These are phyloP conservation scores for Trinorchestia longiramus DNA, from an alignment of 1,140 invertebrate genomes.

Conservation along the genomic window DNA sequence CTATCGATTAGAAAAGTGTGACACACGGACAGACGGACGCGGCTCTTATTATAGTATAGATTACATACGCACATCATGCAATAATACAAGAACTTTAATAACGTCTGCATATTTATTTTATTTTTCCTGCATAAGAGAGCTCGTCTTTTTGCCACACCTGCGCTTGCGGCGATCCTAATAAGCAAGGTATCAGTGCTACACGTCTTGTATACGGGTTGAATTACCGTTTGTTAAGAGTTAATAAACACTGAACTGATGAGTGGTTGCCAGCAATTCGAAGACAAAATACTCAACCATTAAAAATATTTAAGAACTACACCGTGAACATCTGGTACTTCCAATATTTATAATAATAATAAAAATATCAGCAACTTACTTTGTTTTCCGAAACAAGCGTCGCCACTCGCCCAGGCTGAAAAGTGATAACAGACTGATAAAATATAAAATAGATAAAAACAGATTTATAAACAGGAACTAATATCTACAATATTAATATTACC, in stretches of 20 bases:
- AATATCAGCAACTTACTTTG: constrained; percentile 74
- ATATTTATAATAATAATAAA: neutral
- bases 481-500: too few relatives aligned
- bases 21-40: too few relatives aligned
- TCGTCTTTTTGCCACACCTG: neutral
- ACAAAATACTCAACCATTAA: neutral
- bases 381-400: constrained; percentile 81
- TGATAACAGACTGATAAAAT: constrained; percentile 66
- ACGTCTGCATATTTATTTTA: neutral
- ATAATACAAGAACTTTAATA: too few relatives aligned
- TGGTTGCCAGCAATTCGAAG: neutral
- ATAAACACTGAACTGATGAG: neutral
- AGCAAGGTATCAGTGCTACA: neutral
- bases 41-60: too few relatives aligned
- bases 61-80: too few relatives aligned
- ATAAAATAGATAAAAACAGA: constrained; percentile 1
- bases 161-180: neutral
- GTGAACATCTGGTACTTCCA: neutral
- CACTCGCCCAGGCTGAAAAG: constrained; percentile 82
- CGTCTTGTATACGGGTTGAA: neutral
- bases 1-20: too few relatives aligned
- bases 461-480: too few relatives aligned
- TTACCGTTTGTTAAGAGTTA: too few relatives aligned
- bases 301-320: neutral
- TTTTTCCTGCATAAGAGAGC: neutral